Evolutionary conservation across 2,888 invertebrate species (phyloP), one percentile per base, ranked within the genome.

Genomic region (Drosophila bunnanda): DNA sequence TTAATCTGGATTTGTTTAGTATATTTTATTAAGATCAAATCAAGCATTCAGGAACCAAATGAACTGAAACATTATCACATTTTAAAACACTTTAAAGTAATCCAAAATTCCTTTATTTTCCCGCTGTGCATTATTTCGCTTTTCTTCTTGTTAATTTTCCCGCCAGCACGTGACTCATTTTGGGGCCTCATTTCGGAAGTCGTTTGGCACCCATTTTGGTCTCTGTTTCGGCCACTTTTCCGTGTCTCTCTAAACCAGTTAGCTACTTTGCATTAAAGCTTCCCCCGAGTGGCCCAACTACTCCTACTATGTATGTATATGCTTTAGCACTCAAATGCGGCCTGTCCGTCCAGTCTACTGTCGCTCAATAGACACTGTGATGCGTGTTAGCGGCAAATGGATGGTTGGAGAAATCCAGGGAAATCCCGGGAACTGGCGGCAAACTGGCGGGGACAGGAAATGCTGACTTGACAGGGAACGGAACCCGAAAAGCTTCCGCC

Each of bases 131-230:
- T 20, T 28, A 46, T 41, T 55, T 28, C 28, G 15, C n/a, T 1
- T 41, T 70, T 53, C 32, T 48, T 54, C 12, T 38, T 52, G 22
- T 56, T 56, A 36, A 70, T 70, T 70, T 70, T 70, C 43, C 22
- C 50, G 13, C 20, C 48, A 48, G 71, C 71, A 72, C 71, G 71
- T 72, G 71, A 72, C 75, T 36, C 71, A 64, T 65, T 52, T 22
- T 17, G 34, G 56, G 74, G 65, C 52, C 50, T 46, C 44, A 60
- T 20, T 52, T 70, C 85, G 85, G 85, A 88, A 82, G 86, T 85
- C 79, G 79, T 85, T 87, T 78, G 79, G 77, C 82, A 81, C 68
- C 65, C 80, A 82, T 85, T 85, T 82, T 72, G 66, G 56, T 60
- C 60, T 54, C 46, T 34, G 34, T 59, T 57, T 44, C n/a, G 57